Percentiles rank a stretch among this genome's conserved stretches.
Evolutionary conservation across 1,140 invertebrate genomes (phyloP).

Genomic region (Aphidius ervi): DNA sequence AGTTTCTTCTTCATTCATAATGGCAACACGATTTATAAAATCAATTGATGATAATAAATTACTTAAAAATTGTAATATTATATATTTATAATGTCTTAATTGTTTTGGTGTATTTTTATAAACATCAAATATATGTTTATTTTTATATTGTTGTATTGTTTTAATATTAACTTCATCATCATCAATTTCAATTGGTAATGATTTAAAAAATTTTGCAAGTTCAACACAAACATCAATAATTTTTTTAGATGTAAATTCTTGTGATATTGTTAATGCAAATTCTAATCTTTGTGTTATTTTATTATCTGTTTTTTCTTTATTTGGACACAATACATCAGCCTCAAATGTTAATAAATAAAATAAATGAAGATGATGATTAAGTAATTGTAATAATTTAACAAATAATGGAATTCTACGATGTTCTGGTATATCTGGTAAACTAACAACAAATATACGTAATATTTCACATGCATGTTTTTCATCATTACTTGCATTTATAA

Average conservation of each 20-base stretch:
- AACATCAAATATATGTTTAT: constrained; percentile 65
- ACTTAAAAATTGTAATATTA: constrained; percentile 67
- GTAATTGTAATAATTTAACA: constrained; percentile 69
- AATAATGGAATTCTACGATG: constrained; percentile 81
- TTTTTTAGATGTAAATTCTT: constrained; percentile 62
- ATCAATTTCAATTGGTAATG: constrained; percentile 63
- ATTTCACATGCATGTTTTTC: constrained; percentile 57
- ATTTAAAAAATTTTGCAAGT: constrained; percentile 62
- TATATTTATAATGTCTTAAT: constrained; percentile 77
- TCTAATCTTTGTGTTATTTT: constrained; percentile 57
- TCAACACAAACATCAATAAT: constrained; percentile 64
- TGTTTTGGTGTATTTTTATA: constrained; percentile 65
- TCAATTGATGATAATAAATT: constrained; percentile 61
- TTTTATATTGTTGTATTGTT: constrained; percentile 26
- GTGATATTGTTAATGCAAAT: constrained; percentile 64
- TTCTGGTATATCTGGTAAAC: constrained; percentile 82
- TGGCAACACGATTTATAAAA: constrained; percentile 65
- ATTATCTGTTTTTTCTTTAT: constrained; percentile 36
- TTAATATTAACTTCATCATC: constrained; percentile 43
- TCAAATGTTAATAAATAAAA: constrained; percentile 71
- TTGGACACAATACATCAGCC: constrained; percentile 57
- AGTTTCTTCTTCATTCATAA: constrained; percentile 47
- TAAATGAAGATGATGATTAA: constrained; percentile 73
- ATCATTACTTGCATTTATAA: constrained; percentile 61
- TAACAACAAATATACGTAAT: constrained; percentile 85